A percentile compares a stretch with the other conserved stretches of the same genome.
Evolutionary conservation across 2,113 vertebrate species (phyloP).

Genomic region (Cavia porcellus): DNA sequence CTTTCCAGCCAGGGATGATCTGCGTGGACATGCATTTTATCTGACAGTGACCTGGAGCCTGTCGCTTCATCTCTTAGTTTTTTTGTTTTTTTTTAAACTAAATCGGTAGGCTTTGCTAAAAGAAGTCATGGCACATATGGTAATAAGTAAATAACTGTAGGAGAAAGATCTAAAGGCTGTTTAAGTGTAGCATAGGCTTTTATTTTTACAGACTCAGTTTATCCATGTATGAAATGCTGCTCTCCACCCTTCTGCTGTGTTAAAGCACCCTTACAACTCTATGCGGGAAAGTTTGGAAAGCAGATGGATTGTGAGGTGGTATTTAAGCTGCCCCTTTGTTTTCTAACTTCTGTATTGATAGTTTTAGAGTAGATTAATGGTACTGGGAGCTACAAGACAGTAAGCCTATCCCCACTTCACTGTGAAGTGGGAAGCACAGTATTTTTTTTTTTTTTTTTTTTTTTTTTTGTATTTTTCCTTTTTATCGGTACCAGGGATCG

Average conservation of each 20-base stretch:
- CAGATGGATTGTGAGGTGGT: not conserved
- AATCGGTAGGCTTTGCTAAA: not conserved
- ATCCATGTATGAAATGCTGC: not conserved
- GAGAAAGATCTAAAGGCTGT: not conserved
- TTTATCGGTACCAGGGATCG: too few relatives aligned
- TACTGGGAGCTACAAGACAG: not conserved
- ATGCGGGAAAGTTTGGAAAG: not conserved
- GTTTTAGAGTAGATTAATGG: not conserved
- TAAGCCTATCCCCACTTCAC: not conserved
- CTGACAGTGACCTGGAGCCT: not conserved
- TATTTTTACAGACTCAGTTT: constrained; percentile 21
- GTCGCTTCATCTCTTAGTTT: not conserved
- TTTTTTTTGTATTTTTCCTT: too few relatives aligned
- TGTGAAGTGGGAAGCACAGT: not conserved
- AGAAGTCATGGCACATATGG: not conserved
- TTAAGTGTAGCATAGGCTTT: not conserved
- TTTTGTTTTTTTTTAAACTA: not conserved
- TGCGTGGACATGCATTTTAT: not conserved
- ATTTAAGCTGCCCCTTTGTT: not conserved
- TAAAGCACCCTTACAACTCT: not conserved
- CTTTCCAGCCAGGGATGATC: not conserved
- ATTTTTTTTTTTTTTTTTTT: not conserved
- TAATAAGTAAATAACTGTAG: not conserved
- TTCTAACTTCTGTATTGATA: not conserved
- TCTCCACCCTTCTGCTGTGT: not conserved